Percentiles rank a stretch among this genome's conserved stretches.
Evolutionary conservation across 2,888 invertebrate species (phyloP).

Genomic region (Amphipyra berbera): DNA sequence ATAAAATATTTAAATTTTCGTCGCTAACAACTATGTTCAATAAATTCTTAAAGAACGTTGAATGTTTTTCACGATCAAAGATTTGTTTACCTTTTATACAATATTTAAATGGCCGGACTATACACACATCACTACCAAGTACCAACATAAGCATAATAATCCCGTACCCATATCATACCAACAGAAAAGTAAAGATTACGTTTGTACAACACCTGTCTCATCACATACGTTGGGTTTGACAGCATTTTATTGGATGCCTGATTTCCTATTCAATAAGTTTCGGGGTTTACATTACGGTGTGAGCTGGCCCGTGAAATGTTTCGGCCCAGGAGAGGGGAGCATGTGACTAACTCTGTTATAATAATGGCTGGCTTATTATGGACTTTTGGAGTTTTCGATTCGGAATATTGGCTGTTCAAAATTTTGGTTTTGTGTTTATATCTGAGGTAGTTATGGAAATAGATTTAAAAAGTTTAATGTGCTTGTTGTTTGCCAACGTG

Average conservation of each 20-base stretch:
- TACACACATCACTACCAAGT: too few species aligned
- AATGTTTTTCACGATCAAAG: too few species aligned
- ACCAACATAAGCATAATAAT: constrained; percentile 40
- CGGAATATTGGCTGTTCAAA: constrained; percentile 23
- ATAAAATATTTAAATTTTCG: too few species aligned
- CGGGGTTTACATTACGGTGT: constrained; percentile 79
- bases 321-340: constrained; percentile 65
- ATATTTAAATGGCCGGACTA: too few species aligned
- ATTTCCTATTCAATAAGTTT: constrained; percentile 85
- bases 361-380: constrained; percentile 52
- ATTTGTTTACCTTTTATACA: too few species aligned
- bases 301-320: constrained; percentile 82
- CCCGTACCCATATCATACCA: constrained; percentile 48
- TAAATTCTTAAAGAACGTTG: too few species aligned
- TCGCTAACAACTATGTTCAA: too few species aligned
- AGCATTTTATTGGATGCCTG: constrained; percentile 86
- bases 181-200: constrained; percentile 58
- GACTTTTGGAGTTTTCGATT: constrained; percentile 43
- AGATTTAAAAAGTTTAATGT: constrained; percentile 17
- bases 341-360: constrained; percentile 68
- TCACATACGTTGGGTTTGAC: constrained; percentile 81
- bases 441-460: too few species aligned
- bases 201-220: constrained; percentile 73
- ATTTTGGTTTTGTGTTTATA: constrained; percentile 22
- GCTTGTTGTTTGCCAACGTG: too few species aligned